Evolutionary conservation across 1,140 invertebrate species (phyloP), one percentile per base, ranked within the genome.

Genomic region (Micrasema longulum): DNA sequence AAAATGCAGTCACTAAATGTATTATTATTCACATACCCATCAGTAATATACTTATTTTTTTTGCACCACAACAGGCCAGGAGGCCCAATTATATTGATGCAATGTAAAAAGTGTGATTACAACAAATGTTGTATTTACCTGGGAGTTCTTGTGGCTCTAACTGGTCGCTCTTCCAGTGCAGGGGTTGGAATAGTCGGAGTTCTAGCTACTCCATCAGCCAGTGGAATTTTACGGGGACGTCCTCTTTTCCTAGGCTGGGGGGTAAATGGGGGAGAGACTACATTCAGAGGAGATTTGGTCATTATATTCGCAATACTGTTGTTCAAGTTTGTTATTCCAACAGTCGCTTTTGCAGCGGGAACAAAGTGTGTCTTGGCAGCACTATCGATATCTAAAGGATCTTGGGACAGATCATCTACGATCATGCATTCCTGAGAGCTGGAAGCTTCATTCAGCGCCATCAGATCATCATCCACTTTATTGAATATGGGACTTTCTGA

Each of bases 191-290:
- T 55, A 3, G 79, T 77, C 4, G 82, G 83, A 14, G 18, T 16
- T 20, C 35, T 57, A 5, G 78, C 77, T 67, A 81, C 81, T 14
- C 78, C 78, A 63, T 84, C 82, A 1, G 82, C 80, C 0, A 83
- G 65, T 0, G 80, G 81, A 47, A 83, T 45, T 69, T 85, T 85
- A n/a, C 84, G 78, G 11, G 84, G 84, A 26, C 84, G 78, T 10
- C 84, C 84, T n/a, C 84, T 78, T 72, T 84, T 84, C 75, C 82
- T 83, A 10, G 83, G 84, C 66, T 82, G 80, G 0, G 83, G 81
- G 23, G 83, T 83, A 63, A 81, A 62, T n/a, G 53, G 53, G 9
- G 53, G 16, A 36, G 68, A 18, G 7, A 36, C n/a, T 22, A 22
- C 36, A 16, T 23, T 45, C 20, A 36, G 36, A 14, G 53, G 22